Base-by-base conservation (phyloP, 2,797 vertebrate species). In the Tangara arthus region DNA sequence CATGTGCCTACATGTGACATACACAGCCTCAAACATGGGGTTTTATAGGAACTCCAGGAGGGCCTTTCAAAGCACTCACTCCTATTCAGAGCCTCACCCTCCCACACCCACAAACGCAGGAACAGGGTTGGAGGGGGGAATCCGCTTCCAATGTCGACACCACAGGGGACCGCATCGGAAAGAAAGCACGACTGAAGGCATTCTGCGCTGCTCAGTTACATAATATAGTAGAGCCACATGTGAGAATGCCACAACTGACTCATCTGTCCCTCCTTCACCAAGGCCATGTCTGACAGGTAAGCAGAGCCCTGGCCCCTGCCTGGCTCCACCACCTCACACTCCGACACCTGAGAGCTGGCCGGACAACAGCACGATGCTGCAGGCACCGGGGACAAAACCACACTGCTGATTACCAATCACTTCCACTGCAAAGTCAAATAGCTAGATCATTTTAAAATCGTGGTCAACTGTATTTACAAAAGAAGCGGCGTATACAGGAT, bases 401-500 rank as follows among this genome's bases (percentile, higher is more conserved):
- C 2, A 0, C 1, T 47, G 57, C 46, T 42, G 14, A 55, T 15
- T 26, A n/a, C 37, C 27, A 30, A 7, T 4, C 2, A 4, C 5
- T 53, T 73, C 39, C 30, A 21, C 11, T 35, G 22, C 15, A 23
- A 79, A 60, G 34, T 32, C 39, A 65, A 80, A 46, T 9, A 65
- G 39, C 20, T 8, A 71, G 23, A 17, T 14, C 16, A 19, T 15
- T 18, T 0, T 0, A 28, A 68, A 73, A 64, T 55, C 55, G 5
- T 27, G 39, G 7, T 4, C 15, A 77, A 47, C 13, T 27, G 18
- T 42, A 37, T 39, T 82, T 61, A 44, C 5, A 49, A 59, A 71
- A 61, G 18, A 55, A 30, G 18, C 0, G 0, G 23, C 0, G 0
- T 14, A 27, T 0, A 13, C 42, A 76, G 27, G 28, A 15, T 8